Percentiles rank a stretch among this genome's conserved stretches.
phyloP scores from a whole-genome alignment of 1,140 invertebrate genomes.

The Zaprionus nigranus region DNA sequence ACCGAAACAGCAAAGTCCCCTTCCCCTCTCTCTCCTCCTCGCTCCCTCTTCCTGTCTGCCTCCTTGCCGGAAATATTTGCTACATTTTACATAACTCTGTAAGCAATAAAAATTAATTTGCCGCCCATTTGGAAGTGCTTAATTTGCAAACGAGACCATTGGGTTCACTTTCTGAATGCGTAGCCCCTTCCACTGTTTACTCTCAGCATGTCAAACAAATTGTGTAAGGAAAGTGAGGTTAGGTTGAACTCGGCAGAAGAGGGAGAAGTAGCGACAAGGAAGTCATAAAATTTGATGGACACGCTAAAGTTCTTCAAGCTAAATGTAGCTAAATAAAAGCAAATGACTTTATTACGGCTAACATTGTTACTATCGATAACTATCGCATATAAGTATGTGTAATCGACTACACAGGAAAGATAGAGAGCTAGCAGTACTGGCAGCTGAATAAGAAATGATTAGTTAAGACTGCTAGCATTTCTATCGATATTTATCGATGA shows the following conservation, averaged over 20 bases:
- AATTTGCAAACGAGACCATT: constrained; percentile 82
- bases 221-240: constrained; percentile 21
- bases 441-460: background rate
- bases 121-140: constrained; percentile 81
- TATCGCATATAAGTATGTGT: background rate
- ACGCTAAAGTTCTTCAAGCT: background rate
- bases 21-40: background rate
- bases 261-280: background rate
- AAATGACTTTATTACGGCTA: background rate
- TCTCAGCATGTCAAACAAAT: constrained; percentile 57
- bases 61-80: constrained; percentile 34
- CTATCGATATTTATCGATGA: too few relatives aligned
- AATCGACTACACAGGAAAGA: background rate
- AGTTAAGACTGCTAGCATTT: fast-evolving
- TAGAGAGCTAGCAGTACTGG: background rate
- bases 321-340: background rate
- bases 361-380: background rate
- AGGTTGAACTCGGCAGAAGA: background rate
- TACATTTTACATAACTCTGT: constrained; percentile 80
- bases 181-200: constrained; percentile 50
- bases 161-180: constrained; percentile 57
- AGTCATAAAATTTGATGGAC: constrained; percentile 1
- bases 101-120: constrained; percentile 82
- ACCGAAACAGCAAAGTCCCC: constrained; percentile 1
- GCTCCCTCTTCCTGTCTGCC: background rate